phyloP scores from a whole-genome alignment of 2,888 invertebrate genomes.

The Melanophora roralis region DNA sequence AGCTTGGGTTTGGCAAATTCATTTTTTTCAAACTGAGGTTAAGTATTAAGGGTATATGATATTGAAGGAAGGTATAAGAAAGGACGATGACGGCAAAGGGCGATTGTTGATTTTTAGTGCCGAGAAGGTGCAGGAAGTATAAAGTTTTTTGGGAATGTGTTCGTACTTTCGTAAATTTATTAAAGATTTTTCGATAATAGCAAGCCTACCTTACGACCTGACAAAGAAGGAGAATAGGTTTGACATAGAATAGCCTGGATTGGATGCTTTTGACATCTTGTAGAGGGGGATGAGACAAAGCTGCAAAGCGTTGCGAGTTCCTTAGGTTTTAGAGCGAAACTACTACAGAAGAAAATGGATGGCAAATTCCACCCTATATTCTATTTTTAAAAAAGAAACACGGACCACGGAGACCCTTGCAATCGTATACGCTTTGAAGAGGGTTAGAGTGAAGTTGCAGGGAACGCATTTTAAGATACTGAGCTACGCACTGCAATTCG shows the following conservation, averaged over 20 bases:
- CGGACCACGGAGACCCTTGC: constrained; percentile 55
- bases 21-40: constrained; percentile 13
- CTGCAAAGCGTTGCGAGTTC: constrained; percentile 70
- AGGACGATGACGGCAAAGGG: not conserved
- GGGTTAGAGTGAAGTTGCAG: constrained; percentile 71
- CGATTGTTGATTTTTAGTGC: constrained; percentile 19
- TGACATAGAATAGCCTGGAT: constrained; percentile 32
- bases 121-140: constrained; percentile 26
- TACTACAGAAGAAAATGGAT: constrained; percentile 67
- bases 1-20: constrained; percentile 25
- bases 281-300: constrained; percentile 64
- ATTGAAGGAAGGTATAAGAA: constrained; percentile 22
- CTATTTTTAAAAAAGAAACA: constrained; percentile 67
- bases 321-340: constrained; percentile 67
- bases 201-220: constrained; percentile 32
- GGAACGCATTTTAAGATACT: constrained; percentile 65
- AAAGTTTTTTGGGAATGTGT: constrained; percentile 44
- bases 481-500: constrained; percentile 68
- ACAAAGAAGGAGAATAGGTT: constrained; percentile 53
- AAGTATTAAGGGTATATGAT: constrained; percentile 63
- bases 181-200: constrained; percentile 35
- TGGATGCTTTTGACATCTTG: constrained; percentile 46
- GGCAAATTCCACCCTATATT: constrained; percentile 67
- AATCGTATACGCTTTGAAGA: constrained; percentile 67
- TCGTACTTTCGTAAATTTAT: constrained; percentile 54